phyloP scores from a whole-genome alignment of 2,113 vertebrate genomes.

The Pteronura brasiliensis region DNA sequence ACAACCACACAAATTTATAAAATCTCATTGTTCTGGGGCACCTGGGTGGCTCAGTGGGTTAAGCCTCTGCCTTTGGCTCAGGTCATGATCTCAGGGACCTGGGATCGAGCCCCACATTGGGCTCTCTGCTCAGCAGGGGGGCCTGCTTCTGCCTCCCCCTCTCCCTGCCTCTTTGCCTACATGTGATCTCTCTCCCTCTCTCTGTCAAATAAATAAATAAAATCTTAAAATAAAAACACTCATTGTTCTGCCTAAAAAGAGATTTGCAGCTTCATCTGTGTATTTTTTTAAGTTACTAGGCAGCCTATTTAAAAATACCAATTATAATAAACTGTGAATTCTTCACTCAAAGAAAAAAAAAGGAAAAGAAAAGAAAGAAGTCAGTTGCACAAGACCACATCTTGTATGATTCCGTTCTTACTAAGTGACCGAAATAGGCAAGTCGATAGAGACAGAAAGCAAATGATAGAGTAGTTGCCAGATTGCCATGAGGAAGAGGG shows the following conservation, averaged over 20 bases:
- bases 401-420: neutral
- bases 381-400: neutral
- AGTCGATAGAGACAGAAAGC: neutral
- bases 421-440: neutral
- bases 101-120: too few species aligned
- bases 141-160: too few species aligned
- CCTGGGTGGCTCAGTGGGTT: too few species aligned
- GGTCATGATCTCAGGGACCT: too few species aligned
- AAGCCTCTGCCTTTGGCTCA: too few species aligned
- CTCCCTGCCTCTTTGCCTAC: too few species aligned
- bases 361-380: neutral
- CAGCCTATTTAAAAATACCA: constrained; percentile 1
- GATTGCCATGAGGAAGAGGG: neutral
- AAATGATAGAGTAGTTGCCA: neutral
- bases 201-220: too few species aligned
- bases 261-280: neutral
- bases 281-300: neutral
- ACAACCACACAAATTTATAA: constrained; percentile 58
- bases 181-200: too few species aligned
- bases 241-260: neutral
- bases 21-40: neutral
- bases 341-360: neutral
- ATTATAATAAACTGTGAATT: constrained; percentile 53
- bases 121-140: too few species aligned
- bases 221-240: neutral